phyloP scores from a whole-genome alignment of 2,888 invertebrate genomes.

The Allolobophora icterica region DNA sequence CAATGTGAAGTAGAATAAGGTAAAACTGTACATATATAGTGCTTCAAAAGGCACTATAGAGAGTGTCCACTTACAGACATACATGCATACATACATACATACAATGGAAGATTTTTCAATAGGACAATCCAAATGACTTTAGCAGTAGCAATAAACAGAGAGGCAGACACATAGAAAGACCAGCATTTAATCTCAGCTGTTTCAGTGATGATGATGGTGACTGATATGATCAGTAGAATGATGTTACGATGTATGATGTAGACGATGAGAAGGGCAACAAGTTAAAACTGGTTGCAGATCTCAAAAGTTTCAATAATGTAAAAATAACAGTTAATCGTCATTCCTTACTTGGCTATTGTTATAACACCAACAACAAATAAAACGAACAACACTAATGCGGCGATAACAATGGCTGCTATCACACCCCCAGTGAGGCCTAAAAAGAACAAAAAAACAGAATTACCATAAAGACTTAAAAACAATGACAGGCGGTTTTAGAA shows the following conservation, averaged over 20 bases:
- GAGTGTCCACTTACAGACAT: too few relatives aligned
- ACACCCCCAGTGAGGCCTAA: neutral
- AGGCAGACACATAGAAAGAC: too few relatives aligned
- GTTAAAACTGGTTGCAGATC: neutral
- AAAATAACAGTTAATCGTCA: neutral
- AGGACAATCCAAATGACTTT: too few relatives aligned
- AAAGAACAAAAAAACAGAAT: neutral
- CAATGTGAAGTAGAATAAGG: too few relatives aligned
- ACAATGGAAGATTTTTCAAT: too few relatives aligned
- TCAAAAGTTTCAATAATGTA: neutral
- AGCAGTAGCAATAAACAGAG: too few relatives aligned
- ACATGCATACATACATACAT: too few relatives aligned
- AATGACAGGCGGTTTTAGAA: neutral
- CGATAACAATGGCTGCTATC: slow-evolving; percentile 19
- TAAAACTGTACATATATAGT: too few relatives aligned
- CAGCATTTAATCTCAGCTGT: too few relatives aligned
- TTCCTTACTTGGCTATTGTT: slow-evolving; percentile 24
- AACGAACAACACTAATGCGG: neutral
- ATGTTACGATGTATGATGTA: neutral
- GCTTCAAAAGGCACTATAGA: too few relatives aligned
- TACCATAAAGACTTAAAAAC: neutral
- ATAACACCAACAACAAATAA: neutral
- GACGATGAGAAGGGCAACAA: neutral
- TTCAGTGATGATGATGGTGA: neutral
- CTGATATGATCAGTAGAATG: neutral